phyloP scores from a whole-genome alignment of 2,113 vertebrate genomes.

The Corythaixoides concolor region DNA sequence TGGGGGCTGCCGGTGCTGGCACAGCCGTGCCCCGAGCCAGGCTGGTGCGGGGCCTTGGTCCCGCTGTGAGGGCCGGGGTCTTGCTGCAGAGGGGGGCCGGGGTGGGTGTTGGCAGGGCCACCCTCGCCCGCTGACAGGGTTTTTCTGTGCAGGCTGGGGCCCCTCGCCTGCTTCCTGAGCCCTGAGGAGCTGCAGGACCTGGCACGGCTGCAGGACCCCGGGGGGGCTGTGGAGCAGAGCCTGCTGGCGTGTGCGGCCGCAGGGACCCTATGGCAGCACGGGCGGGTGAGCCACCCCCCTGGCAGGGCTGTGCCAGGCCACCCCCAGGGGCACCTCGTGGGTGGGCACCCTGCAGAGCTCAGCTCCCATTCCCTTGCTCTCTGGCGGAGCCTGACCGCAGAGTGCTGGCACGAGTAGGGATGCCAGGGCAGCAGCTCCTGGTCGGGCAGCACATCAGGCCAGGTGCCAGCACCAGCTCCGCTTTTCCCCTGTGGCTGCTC shows the following conservation, averaged over 20 bases:
- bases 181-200: slow-evolving; percentile 78
- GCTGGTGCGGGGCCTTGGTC: too few relatives aligned
- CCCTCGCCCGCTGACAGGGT: background rate
- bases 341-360: too few relatives aligned
- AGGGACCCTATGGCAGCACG: slow-evolving; percentile 74
- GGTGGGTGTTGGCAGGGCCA: background rate
- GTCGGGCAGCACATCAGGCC: too few relatives aligned
- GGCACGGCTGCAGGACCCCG: slow-evolving; percentile 71
- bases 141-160: slow-evolving; percentile 76
- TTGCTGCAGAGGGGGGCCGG: accelerated
- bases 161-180: slow-evolving; percentile 84
- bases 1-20: background rate
- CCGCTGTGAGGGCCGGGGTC: too few relatives aligned
- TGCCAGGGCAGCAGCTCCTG: too few relatives aligned
- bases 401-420: too few relatives aligned
- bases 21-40: background rate
- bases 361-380: too few relatives aligned
- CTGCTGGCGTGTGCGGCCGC: slow-evolving; percentile 82
- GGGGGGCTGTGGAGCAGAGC: slow-evolving; percentile 76
- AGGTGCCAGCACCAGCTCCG: too few relatives aligned
- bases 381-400: too few relatives aligned
- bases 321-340: too few relatives aligned
- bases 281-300: too few relatives aligned
- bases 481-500: background rate
- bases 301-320: too few relatives aligned